Conservation (phyloP, 30 jellyfish, hydroid and myxozoan species). For the Aurelia sp. region DNA sequence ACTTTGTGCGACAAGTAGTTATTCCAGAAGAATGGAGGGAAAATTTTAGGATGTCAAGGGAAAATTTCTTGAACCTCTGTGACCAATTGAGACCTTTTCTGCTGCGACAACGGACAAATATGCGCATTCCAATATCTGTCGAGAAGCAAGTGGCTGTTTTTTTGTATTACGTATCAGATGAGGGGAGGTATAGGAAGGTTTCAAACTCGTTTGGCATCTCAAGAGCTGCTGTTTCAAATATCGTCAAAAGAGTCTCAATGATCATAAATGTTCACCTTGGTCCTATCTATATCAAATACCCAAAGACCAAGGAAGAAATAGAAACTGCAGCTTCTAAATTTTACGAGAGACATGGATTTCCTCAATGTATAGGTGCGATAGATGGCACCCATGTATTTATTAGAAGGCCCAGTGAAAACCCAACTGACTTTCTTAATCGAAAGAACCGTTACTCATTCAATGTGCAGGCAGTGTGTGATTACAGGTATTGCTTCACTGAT, state of each 20-base stretch:
- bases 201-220: slow-evolving; percentile 74
- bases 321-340: slow-evolving; percentile 2
- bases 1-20: slow-evolving; percentile 30
- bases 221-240: slow-evolving; percentile 61
- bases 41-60: slow-evolving; percentile 45
- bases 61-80: background rate
- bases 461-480: slow-evolving; percentile 69
- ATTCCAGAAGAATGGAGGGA: slow-evolving; percentile 53
- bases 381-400: slow-evolving; percentile 59
- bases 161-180: slow-evolving; percentile 66
- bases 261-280: slow-evolving; percentile 41
- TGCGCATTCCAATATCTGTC: slow-evolving; percentile 28
- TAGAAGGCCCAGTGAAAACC: slow-evolving; percentile 34
- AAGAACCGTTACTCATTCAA: slow-evolving; percentile 44
- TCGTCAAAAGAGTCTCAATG: slow-evolving; percentile 31
- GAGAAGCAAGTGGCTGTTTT: slow-evolving; percentile 50
- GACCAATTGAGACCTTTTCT: slow-evolving; percentile 48
- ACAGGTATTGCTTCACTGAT: slow-evolving; percentile 50
- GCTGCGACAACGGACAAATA: slow-evolving; percentile 18
- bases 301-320: slow-evolving; percentile 32
- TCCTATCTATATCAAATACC: slow-evolving; percentile 45
- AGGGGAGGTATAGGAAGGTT: slow-evolving; percentile 52
- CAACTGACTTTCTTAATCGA: slow-evolving; percentile 48
- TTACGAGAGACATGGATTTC: slow-evolving; percentile 55
- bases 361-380: slow-evolving; percentile 77